Evolutionary conservation across 2,888 invertebrate species (phyloP).

Genomic region (Willowsia nigromaculata): DNA sequence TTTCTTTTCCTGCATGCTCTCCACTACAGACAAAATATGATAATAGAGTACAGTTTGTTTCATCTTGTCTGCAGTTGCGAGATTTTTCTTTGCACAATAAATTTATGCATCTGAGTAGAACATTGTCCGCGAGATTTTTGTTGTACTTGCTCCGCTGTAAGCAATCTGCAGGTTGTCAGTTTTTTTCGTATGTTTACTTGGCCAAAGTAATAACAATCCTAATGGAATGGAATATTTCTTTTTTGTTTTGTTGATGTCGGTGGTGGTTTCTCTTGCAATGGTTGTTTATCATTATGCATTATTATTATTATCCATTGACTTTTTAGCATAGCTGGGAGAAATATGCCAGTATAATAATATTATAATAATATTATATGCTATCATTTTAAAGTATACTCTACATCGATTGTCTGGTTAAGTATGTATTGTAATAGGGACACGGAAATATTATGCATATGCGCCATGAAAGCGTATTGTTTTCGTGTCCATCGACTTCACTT

Average conservation of each 20-base stretch:
- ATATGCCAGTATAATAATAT: too few species aligned
- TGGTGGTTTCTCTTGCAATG: not conserved
- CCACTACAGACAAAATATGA: not conserved
- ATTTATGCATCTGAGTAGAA: not conserved
- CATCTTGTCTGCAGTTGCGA: not conserved
- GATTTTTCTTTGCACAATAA: not conserved
- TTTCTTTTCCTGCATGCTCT: not conserved
- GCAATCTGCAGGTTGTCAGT: conserved; percentile 64
- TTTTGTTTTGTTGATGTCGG: not conserved
- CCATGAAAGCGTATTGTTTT: not conserved
- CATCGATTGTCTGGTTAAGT: too few species aligned
- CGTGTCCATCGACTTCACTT: not conserved
- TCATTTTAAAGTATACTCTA: too few species aligned
- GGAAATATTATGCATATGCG: not conserved
- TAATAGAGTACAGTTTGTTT: not conserved
- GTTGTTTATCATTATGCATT: not conserved
- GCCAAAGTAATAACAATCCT: not conserved
- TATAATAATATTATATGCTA: too few species aligned
- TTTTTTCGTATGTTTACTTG: conserved; percentile 19
- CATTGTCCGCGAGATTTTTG: not conserved
- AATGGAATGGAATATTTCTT: conserved; percentile 31
- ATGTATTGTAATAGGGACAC: not conserved
- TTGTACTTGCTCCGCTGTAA: conserved; percentile 52
- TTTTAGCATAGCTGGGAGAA: too few species aligned
- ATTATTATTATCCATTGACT: too few species aligned